These are phyloP conservation scores for Atopsyche davidsoni DNA, from an alignment of 1,140 invertebrate species.

Conservation along the genomic window DNA sequence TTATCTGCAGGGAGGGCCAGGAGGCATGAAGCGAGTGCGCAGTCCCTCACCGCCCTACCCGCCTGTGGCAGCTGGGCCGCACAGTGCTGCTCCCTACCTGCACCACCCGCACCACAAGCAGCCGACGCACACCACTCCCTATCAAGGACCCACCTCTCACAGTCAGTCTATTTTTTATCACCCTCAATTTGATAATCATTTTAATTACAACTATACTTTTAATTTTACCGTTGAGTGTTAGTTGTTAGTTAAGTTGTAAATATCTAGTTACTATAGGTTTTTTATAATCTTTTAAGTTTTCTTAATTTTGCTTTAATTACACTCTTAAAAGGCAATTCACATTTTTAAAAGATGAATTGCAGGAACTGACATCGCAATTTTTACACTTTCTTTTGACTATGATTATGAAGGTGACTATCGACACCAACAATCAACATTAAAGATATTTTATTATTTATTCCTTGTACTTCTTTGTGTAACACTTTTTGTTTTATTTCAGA, in stretches of 20 bases:
- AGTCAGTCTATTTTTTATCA: slow-evolving; percentile 32
- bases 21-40: slow-evolving; percentile 45
- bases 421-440: slow-evolving; percentile 12
- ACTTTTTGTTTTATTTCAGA: slow-evolving; percentile 55
- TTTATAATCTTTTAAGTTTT: too few species aligned
- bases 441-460: slow-evolving; percentile 13
- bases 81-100: slow-evolving; percentile 35
- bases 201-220: too few species aligned
- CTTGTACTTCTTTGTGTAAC: slow-evolving; percentile 15
- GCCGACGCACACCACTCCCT: slow-evolving; percentile 34
- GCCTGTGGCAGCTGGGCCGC: slow-evolving; percentile 33
- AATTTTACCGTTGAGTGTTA: too few species aligned
- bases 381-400: too few species aligned
- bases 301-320: too few species aligned
- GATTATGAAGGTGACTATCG: slow-evolving; percentile 8
- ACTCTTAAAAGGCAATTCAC: too few species aligned
- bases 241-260: too few species aligned
- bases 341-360: too few species aligned
- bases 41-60: slow-evolving; percentile 52
- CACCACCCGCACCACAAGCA: slow-evolving; percentile 41
- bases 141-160: slow-evolving; percentile 26
- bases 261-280: too few species aligned
- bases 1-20: slow-evolving; percentile 13
- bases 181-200: not conserved
- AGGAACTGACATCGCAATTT: too few species aligned